Conservation (phyloP, 2,888 invertebrate genomes). For the Eucera pruinosa region DNA sequence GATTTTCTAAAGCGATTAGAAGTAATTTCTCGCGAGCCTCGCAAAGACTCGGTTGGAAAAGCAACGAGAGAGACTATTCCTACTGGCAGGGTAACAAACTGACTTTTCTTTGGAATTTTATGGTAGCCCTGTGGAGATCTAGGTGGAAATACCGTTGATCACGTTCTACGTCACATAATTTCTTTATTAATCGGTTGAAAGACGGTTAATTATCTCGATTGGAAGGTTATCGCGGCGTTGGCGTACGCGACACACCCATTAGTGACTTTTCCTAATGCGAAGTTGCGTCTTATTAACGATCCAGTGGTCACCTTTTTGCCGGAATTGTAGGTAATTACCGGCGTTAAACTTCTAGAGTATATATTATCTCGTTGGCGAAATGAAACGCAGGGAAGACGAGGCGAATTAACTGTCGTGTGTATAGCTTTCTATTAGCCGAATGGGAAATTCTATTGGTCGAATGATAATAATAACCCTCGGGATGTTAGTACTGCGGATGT, state of each 20-base stretch:
- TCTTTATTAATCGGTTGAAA: constrained; percentile 38
- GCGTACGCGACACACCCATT: neutral
- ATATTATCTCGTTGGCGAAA: constrained; percentile 27
- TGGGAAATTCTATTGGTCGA: neutral
- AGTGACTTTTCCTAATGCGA: neutral
- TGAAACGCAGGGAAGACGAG: constrained; percentile 23
- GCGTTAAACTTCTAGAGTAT: constrained; percentile 13
- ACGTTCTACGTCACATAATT: constrained; percentile 28
- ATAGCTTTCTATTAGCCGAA: constrained; percentile 29
- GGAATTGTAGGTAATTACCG: constrained; percentile 24
- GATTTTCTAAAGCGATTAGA: constrained; percentile 71
- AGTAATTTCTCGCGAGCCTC: constrained; percentile 60
- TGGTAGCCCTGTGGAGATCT: constrained; percentile 15
- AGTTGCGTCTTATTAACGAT: constrained; percentile 41
- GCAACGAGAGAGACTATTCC: constrained; percentile 41
- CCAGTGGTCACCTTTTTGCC: constrained; percentile 9
- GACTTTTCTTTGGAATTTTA: constrained; percentile 4
- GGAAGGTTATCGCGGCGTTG: neutral
- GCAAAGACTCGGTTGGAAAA: constrained; percentile 33
- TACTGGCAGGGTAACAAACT: no score
- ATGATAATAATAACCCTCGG: neutral
- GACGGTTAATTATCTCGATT: constrained; percentile 40
- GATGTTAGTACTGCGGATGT: neutral
- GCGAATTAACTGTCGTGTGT: neutral
- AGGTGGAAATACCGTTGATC: constrained; percentile 21